Evolutionary conservation across 1,140 invertebrate species (phyloP), one percentile per base, ranked within the genome.

Genomic region (Heliconius eleuchia): DNA sequence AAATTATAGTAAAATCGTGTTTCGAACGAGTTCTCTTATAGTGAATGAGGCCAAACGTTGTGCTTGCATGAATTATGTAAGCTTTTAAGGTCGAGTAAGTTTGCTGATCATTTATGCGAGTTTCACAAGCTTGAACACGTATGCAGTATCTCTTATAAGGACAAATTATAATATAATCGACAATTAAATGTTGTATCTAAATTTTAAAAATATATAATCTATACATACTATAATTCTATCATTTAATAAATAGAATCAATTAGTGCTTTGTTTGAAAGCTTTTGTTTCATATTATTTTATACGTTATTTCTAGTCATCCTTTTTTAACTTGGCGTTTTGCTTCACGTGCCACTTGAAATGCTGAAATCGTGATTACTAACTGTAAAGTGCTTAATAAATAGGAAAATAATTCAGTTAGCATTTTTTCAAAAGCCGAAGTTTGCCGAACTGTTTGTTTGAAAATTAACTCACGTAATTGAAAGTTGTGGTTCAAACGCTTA

Each of bases 21-120:
- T 81, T 81, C 55, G 80, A 81, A 78, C 76, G 52, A 81, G 77
- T 81, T 80, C 81, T 79, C 77, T 72, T 84, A 77, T 79, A 77
- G 78, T 80, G 88, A 90, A 89, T 87, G 85, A 85, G 85, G 84
- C 82, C 83, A 80, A 79, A 71, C 76, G 77, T 79, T 81, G 82
- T 84, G 81, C 82, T 75, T 85, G 78, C 83, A 84, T 85, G 79
- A 87, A 84, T 89, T 89, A 88, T 84, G 83, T 87, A 88, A 90
- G 85, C 86, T 83, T 86, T 85, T 87, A 85, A 87, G 83, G 86
- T 82, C 78, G 79, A 84, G 84, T 81, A 84, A 87, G 82, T 88
- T 91, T 84, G 81, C 81, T 84, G 85, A 87, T 88, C 83, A 87
- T 87, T 89, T 86, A 85, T 79, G 80, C 82, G 80, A 79, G 60